phyloP scores from a whole-genome alignment of 2,797 vertebrate species.

The Cuculus canorus region DNA sequence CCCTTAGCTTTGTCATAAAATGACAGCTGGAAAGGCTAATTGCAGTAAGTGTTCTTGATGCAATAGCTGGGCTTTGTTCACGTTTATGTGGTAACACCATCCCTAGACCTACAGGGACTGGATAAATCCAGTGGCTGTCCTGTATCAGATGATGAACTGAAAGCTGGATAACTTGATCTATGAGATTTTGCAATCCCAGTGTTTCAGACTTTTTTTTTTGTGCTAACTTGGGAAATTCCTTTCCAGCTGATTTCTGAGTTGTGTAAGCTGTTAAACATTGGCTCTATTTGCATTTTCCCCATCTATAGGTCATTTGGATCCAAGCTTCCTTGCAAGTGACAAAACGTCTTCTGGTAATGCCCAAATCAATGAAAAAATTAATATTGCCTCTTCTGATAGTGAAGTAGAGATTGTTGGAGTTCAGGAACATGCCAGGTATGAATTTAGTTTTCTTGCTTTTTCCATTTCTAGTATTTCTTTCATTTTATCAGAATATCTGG shows the following conservation, averaged over 20 bases:
- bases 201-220: not conserved
- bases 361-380: constrained; percentile 88
- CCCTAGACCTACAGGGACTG: not conserved
- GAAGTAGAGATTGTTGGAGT: constrained; percentile 98
- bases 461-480: not conserved
- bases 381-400: constrained; percentile 91
- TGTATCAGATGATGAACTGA: not conserved
- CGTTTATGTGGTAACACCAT: not conserved
- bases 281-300: not conserved
- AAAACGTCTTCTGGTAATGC: constrained; percentile 70
- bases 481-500: not conserved
- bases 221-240: not conserved
- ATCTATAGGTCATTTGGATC: constrained; percentile 86
- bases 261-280: not conserved
- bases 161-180: not conserved
- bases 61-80: not conserved
- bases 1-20: not conserved
- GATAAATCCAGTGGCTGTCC: not conserved
- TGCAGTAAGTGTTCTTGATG: not conserved
- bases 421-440: constrained; percentile 92
- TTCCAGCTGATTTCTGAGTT: not conserved
- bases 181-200: not conserved
- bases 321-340: constrained; percentile 83
- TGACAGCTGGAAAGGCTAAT: not conserved
- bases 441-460: not conserved